Percentiles rank a stretch among this genome's conserved stretches.
phyloP scores from a whole-genome alignment of 2,888 invertebrate genomes.

The Hydriomena furcata region DNA sequence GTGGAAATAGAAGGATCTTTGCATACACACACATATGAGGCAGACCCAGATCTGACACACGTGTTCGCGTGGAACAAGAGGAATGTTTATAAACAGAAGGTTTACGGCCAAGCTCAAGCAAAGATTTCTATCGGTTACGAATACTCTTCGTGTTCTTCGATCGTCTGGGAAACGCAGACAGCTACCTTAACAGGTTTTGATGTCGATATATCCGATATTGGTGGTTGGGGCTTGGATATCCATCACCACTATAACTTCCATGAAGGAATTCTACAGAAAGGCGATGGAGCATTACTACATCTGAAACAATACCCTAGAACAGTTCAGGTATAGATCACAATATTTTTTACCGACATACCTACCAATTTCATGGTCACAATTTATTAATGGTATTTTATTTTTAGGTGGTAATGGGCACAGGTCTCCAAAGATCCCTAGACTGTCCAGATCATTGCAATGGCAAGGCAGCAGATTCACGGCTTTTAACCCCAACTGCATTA shows the following conservation, averaged over 20 bases:
- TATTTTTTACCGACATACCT: not conserved
- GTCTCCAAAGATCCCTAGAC: constrained; percentile 91
- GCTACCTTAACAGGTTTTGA: constrained; percentile 97
- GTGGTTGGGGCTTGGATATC: constrained; percentile 98
- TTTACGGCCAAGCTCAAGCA: constrained; percentile 94
- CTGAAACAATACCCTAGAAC: constrained; percentile 96
- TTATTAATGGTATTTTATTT: constrained; percentile 50
- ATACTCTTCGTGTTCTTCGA: constrained; percentile 92
- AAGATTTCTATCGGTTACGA: constrained; percentile 97
- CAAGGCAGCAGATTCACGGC: constrained; percentile 91
- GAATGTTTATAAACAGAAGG: constrained; percentile 98
- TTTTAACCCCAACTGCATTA: constrained; percentile 96
- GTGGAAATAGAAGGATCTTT: constrained; percentile 97
- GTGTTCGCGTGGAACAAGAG: constrained; percentile 99
- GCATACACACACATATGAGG: constrained; percentile 96
- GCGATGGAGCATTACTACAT: constrained; percentile 97
- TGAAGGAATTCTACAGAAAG: constrained; percentile 98
- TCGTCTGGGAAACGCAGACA: constrained; percentile 98
- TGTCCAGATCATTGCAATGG: constrained; percentile 95
- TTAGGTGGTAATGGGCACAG: constrained; percentile 96
- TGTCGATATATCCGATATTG: constrained; percentile 97
- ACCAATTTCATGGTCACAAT: not conserved
- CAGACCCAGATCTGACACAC: constrained; percentile 97
- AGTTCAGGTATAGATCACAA: constrained; percentile 83
- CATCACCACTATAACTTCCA: constrained; percentile 99